Conservation (phyloP, 2,888 invertebrate genomes). For the Linyphia triangularis region DNA sequence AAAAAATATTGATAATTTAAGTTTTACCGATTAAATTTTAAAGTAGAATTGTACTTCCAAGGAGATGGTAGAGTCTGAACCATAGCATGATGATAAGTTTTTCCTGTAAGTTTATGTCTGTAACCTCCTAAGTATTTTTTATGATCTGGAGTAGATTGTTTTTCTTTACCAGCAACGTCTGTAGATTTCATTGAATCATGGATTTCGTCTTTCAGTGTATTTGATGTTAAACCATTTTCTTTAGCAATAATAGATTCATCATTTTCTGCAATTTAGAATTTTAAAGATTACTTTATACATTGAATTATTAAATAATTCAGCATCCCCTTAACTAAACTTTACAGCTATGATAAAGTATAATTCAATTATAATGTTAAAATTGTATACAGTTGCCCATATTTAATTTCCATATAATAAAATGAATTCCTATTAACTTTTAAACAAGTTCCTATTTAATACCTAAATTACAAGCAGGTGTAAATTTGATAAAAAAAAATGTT, state of each 20-base stretch:
- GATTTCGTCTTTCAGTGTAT: not conserved
- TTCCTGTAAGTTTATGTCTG: conserved; percentile 85
- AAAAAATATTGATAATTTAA: not conserved
- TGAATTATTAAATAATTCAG: not conserved
- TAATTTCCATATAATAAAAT: no score
- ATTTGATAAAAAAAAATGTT: no score
- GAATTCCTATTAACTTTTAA: no score
- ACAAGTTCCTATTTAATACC: no score
- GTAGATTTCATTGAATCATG: not conserved
- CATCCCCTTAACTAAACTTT: not conserved
- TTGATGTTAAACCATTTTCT: not conserved
- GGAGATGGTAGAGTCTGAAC: conserved; percentile 85
- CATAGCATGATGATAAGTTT: conserved; percentile 89
- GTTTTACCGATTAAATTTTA: conserved; percentile 41
- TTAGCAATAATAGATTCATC: not conserved
- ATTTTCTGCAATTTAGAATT: not conserved
- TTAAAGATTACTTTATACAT: not conserved
- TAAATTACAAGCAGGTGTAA: no score
- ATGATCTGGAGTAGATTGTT: not conserved
- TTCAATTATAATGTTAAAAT: not conserved
- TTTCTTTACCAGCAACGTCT: not conserved
- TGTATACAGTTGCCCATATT: no score
- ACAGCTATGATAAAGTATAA: not conserved
- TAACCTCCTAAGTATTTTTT: conserved; percentile 90
- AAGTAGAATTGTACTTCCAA: conserved; percentile 49